Percentiles rank a stretch among this genome's conserved stretches.
Conservation (phyloP, 2,113 vertebrate genomes). For the Hydropotes inermis region DNA sequence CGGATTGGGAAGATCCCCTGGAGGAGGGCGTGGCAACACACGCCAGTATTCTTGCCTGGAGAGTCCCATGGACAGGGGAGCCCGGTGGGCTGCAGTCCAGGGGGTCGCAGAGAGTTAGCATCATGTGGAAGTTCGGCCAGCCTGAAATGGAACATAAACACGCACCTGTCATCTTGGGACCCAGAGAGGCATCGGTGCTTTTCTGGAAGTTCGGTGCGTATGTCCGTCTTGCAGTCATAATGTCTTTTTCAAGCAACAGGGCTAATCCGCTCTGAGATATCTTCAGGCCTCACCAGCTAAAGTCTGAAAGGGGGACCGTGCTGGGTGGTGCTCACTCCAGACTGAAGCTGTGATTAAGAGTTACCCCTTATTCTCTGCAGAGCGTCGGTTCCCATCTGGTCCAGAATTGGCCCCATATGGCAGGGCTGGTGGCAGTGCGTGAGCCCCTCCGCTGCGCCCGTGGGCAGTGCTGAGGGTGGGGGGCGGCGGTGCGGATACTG, state of each 20-base stretch:
- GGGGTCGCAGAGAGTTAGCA: neutral
- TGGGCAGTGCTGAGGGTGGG: accelerated
- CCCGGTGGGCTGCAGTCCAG: neutral
- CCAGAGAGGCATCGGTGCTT: neutral
- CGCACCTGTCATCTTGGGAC: neutral
- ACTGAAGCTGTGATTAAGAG: neutral
- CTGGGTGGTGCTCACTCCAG: no score
- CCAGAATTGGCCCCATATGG: neutral
- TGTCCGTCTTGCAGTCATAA: neutral
- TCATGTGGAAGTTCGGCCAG: accelerated
- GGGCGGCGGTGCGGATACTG: neutral
- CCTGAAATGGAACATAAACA: neutral
- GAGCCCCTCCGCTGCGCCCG: neutral
- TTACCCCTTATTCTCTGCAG: neutral
- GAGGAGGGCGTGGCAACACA: neutral
- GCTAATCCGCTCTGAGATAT: neutral
- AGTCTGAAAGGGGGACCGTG: neutral
- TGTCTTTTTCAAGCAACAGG: no score
- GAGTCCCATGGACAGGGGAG: neutral
- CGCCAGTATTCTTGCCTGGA: neutral
- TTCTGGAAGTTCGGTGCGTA: neutral
- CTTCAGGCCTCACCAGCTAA: neutral
- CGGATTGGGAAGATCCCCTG: neutral
- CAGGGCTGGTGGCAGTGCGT: neutral
- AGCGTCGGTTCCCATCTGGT: neutral